Conservation (phyloP, 2,113 vertebrate genomes). For the Cacatua alba region DNA sequence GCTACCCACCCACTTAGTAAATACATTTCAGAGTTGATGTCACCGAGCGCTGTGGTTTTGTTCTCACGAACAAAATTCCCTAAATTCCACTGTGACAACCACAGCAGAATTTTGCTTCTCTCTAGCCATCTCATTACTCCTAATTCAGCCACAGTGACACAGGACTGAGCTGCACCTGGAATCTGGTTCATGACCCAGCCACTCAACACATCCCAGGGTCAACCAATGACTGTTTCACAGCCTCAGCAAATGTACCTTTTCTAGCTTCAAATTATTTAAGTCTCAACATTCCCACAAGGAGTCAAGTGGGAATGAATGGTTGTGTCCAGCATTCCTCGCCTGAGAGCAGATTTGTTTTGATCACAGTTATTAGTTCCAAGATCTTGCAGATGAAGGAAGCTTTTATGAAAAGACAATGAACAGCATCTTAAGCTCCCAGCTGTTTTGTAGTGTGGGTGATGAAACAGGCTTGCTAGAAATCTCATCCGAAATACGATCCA, state of each 20-base stretch:
- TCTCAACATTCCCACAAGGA: neutral
- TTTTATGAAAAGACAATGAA: slow-evolving; percentile 36
- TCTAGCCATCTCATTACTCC: neutral
- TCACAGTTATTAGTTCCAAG: slow-evolving; percentile 51
- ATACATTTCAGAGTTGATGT: neutral
- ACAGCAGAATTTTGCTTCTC: neutral
- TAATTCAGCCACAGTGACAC: neutral
- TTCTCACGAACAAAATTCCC: neutral
- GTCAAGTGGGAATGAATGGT: neutral
- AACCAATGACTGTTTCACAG: neutral
- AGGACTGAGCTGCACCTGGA: neutral
- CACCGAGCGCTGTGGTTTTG: neutral
- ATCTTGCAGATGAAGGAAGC: slow-evolving; percentile 11
- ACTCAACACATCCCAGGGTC: neutral
- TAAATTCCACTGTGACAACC: neutral
- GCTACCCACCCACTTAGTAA: neutral
- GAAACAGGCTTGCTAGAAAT: slow-evolving; percentile 60
- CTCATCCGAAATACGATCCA: slow-evolving; percentile 45
- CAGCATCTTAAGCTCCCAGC: neutral
- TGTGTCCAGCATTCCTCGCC: neutral
- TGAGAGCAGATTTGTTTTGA: neutral
- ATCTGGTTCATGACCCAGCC: neutral
- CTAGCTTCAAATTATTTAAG: slow-evolving; percentile 41
- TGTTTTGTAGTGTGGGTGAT: slow-evolving; percentile 1
- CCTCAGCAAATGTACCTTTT: slow-evolving; percentile 13